Base-by-base conservation (phyloP, 2,888 invertebrate species). In the Stegana nigrithorax region DNA sequence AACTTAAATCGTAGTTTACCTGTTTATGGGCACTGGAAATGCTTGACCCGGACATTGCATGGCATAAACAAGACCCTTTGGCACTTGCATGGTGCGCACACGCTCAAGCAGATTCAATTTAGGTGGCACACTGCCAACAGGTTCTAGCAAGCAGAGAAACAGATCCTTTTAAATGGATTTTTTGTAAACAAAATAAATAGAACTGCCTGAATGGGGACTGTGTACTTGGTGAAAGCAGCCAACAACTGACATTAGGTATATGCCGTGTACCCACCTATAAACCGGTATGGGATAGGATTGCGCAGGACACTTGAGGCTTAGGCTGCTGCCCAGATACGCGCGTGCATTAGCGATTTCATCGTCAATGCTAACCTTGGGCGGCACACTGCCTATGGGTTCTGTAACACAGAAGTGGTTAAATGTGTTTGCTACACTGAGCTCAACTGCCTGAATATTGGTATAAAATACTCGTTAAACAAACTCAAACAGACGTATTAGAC, bases 31-130 rank as follows among this genome's bases (percentile, higher is more conserved):
- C 77, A 91, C 90, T 60, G 92, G 92, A 85, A 88, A 93, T 14
- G 91, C 91, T 86, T 92, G 92, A 6, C 92, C 91, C 57, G 92
- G 92, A 85, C 93, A 93, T 75, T 91, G 86, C 80, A 93, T 86
- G 45, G 91, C 90, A 78, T 90, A 87, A 81, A 88, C 88, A 66
- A 82, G 78, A 64, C 86, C 86, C 76, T 86, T 74, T 68, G 83
- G 81, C 57, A 81, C 70, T 60, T 83, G 82, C 89, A 89, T 83
- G 87, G 87, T 86, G 85, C 89, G 87, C 85, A 87, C 81, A 86
- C 87, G 80, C 87, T 92, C 91, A 85, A 89, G 84, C 59, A 91
- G 88, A 66, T 91, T 91, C 81, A 93, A 90, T 87, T 92, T 92
- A 83, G 86, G 86, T 2, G 84, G 82, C 27, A 88, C 88, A 67